A percentile compares a stretch with the other conserved stretches of the same genome.
These are phyloP conservation scores for Nasonia longicornis DNA, from an alignment of 1,140 invertebrate species.

Conservation along the genomic window DNA sequence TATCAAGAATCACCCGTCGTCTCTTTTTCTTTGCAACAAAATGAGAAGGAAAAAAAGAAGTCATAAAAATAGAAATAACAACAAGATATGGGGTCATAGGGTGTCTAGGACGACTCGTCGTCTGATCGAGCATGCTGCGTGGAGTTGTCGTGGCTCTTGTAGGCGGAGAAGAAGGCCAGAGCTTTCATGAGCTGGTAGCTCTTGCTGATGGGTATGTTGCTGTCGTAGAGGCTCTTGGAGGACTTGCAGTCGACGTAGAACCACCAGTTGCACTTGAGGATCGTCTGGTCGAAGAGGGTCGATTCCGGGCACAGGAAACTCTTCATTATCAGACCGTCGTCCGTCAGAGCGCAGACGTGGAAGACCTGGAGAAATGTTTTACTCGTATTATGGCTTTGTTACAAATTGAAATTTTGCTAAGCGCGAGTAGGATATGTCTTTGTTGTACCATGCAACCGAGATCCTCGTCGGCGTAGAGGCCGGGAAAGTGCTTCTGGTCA, in stretches of 20 bases:
- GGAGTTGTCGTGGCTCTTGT: conserved; percentile 73
- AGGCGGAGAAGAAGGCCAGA: conserved; percentile 86
- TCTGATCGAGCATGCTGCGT: conserved; percentile 47
- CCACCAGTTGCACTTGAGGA: conserved; percentile 93
- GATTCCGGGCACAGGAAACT: conserved; percentile 90
- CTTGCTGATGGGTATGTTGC: conserved; percentile 90
- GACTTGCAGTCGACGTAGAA: conserved; percentile 90
- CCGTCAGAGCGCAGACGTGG: conserved; percentile 89
- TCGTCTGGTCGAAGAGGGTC: conserved; percentile 89
- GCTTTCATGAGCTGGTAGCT: conserved; percentile 93
- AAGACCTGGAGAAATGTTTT: conserved; percentile 76
- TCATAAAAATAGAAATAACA: background rate
- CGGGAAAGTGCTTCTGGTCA: conserved; percentile 90
- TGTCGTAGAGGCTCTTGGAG: conserved; percentile 83
- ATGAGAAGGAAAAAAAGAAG: background rate
- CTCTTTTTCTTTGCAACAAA: background rate
- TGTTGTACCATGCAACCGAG: conserved; percentile 88
- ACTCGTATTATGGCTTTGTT: background rate
- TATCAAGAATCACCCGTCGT: no score
- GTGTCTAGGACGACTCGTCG: conserved; percentile 37
- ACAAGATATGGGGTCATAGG: background rate
- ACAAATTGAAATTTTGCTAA: background rate
- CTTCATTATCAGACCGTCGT: conserved; percentile 88
- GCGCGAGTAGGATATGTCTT: background rate
- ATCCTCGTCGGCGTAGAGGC: conserved; percentile 89